Conservation (phyloP, 37 sponge, comb jelly and placozoan genomes). For the Agelas oroides region DNA sequence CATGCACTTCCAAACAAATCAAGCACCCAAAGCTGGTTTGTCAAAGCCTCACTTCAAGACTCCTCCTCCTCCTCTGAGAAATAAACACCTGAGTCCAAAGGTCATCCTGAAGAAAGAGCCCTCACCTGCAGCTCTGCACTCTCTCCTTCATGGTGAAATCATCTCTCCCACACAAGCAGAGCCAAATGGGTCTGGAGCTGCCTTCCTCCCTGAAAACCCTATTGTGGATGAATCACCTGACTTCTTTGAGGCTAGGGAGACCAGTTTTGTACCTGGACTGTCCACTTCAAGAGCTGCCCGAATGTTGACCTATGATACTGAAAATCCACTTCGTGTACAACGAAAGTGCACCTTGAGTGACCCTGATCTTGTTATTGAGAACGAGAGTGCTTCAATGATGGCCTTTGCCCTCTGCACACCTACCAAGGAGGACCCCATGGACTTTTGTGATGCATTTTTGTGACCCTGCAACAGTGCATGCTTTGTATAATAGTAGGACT, state of each 20-base stretch:
- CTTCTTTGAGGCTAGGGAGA: background rate
- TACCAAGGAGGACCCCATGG: constrained; percentile 45
- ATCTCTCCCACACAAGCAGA: background rate
- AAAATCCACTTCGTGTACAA: background rate
- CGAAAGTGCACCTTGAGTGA: background rate
- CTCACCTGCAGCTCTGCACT: constrained; percentile 51
- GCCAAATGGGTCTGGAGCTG: background rate
- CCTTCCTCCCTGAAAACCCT: background rate
- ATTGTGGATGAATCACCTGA: background rate
- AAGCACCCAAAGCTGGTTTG: background rate
- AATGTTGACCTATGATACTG: constrained; percentile 24
- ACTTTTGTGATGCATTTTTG: constrained; percentile 33
- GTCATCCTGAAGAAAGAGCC: constrained; percentile 31
- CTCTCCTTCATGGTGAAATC: constrained; percentile 44
- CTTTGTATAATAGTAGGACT: too few relatives aligned
- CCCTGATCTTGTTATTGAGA: constrained; percentile 21
- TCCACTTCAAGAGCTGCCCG: constrained; percentile 6
- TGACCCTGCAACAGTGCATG: too few relatives aligned
- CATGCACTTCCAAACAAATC: background rate
- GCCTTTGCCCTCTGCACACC: constrained; percentile 70
- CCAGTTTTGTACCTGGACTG: background rate
- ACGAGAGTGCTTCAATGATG: constrained; percentile 58
- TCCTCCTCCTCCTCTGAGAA: constrained; percentile 17
- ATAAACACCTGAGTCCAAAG: constrained; percentile 4
- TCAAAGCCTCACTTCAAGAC: constrained; percentile 23